Evolutionary conservation across 1,140 invertebrate species (phyloP).

Genomic region (Nymphalis io): DNA sequence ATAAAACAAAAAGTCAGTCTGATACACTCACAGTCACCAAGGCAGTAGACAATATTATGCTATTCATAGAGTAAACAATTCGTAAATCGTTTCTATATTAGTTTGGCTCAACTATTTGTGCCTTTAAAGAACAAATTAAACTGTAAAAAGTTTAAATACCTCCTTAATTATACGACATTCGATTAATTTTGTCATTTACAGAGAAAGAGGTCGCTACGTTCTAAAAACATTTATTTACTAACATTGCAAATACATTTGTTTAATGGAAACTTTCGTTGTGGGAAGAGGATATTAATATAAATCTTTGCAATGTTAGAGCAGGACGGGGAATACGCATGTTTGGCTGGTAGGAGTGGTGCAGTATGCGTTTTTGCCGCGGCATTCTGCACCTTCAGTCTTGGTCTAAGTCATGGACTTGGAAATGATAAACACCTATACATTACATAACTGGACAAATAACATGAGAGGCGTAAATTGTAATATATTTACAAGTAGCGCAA

Average conservation of each 20-base stretch:
- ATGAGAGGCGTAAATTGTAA: too few relatives aligned
- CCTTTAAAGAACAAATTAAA: background rate
- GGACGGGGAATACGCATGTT: conserved; percentile 48
- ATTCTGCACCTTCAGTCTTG: conserved; percentile 58
- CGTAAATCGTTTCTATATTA: background rate
- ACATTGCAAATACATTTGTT: conserved; percentile 29
- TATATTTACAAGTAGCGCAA: too few relatives aligned
- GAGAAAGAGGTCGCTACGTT: conserved; percentile 28
- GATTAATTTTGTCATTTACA: conserved; percentile 19
- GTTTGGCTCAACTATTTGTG: background rate
- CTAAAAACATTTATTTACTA: conserved; percentile 35
- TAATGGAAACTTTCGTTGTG: conserved; percentile 40
- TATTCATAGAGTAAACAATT: too few relatives aligned
- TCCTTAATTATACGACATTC: conserved; percentile 3
- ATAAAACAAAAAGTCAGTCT: conserved; percentile 39
- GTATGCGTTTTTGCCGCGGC: conserved; percentile 72
- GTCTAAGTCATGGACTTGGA: conserved; percentile 40
- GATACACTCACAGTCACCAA: background rate
- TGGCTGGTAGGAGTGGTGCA: conserved; percentile 67
- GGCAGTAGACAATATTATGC: background rate
- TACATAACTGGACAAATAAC: background rate
- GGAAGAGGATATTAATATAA: conserved; percentile 43
- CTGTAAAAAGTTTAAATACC: background rate
- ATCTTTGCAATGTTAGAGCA: conserved; percentile 35
- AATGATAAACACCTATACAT: background rate